Conservation (phyloP, 2,113 vertebrate species). For the Himantopus leucocephalus region DNA sequence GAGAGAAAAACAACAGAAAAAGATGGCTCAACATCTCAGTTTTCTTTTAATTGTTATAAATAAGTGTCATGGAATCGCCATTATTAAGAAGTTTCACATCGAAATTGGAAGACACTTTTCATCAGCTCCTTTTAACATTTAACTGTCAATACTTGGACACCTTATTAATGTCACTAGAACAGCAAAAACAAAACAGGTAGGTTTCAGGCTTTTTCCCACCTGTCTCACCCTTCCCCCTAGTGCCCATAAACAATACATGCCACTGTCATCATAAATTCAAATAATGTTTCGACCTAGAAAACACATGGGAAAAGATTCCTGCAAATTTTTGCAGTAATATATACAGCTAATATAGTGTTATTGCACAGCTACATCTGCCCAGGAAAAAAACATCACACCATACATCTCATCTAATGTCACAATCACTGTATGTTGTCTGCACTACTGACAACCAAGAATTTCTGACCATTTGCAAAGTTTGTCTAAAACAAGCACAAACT, state of each 20-base stretch:
- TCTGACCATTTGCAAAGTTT: neutral
- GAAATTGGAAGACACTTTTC: neutral
- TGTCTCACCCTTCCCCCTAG: neutral
- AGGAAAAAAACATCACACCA: accelerated
- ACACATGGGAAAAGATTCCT: neutral
- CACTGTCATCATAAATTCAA: neutral
- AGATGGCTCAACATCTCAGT: neutral
- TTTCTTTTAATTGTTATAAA: neutral
- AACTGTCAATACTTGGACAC: neutral
- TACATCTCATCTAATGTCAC: neutral
- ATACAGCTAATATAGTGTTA: neutral
- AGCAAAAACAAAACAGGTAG: neutral
- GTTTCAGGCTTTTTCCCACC: neutral
- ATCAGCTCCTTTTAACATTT: neutral
- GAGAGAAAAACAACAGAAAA: neutral
- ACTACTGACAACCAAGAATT: neutral
- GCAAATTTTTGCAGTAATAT: neutral
- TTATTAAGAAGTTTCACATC: neutral
- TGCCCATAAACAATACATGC: neutral
- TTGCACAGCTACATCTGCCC: neutral
- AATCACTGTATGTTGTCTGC: neutral
- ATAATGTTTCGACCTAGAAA: neutral
- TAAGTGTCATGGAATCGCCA: neutral
- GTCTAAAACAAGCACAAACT: neutral
- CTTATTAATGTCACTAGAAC: neutral